phyloP scores from a whole-genome alignment of 2,113 vertebrate genomes.

The Elanoides forficatus region DNA sequence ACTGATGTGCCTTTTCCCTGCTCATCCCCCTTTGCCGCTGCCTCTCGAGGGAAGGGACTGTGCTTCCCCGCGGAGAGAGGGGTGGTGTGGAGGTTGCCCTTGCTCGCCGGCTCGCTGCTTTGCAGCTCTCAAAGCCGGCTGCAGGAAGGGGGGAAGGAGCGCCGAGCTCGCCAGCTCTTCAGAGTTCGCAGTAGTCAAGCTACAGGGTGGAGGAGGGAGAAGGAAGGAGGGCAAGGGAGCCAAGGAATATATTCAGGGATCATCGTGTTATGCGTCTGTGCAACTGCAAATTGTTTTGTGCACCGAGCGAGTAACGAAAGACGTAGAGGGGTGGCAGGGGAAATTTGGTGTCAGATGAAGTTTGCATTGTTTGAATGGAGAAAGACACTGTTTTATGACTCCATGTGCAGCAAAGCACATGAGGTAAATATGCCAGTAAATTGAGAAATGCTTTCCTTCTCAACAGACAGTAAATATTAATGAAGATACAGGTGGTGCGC shows the following conservation, averaged over 20 bases:
- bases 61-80: rapidly evolving
- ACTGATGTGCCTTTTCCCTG: background rate
- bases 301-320: background rate
- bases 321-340: background rate
- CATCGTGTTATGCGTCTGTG: background rate
- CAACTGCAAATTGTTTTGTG: constrained; percentile 15
- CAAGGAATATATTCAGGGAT: background rate
- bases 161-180: rapidly evolving
- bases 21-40: rapidly evolving
- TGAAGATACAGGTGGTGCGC: background rate
- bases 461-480: constrained; percentile 55
- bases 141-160: background rate
- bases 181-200: background rate
- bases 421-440: constrained; percentile 56
- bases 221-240: background rate
- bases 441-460: background rate
- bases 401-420: background rate
- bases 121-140: rapidly evolving
- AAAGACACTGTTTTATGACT: constrained; percentile 14
- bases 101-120: rapidly evolving
- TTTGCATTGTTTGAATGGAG: constrained; percentile 2
- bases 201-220: background rate
- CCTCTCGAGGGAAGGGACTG: background rate
- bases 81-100: background rate
- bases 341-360: background rate